phyloP scores from a whole-genome alignment of 2,113 vertebrate species.

The Holacanthus passer region DNA sequence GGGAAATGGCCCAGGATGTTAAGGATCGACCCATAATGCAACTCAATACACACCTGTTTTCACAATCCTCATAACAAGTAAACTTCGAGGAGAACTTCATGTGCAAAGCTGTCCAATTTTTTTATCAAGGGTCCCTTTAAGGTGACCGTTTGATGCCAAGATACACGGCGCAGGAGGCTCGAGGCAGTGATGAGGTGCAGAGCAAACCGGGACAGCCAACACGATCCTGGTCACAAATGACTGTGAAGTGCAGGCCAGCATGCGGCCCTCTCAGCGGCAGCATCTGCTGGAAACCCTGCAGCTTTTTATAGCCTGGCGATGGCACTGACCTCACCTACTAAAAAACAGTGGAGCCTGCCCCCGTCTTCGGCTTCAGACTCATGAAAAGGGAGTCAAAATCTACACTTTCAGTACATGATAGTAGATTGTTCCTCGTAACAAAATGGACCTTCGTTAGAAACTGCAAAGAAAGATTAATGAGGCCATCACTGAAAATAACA shows the following conservation, averaged over 20 bases:
- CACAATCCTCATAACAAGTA: too few relatives aligned
- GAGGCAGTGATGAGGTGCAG: not conserved
- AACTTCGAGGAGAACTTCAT: not conserved
- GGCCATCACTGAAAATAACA: not conserved
- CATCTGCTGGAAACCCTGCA: conserved; percentile 8
- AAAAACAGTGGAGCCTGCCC: not conserved
- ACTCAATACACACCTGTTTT: not conserved
- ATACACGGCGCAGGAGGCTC: not conserved
- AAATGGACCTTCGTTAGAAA: too few relatives aligned
- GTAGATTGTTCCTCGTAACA: not conserved
- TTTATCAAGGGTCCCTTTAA: conserved; percentile 3
- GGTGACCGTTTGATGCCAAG: not conserved
- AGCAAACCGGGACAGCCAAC: not conserved
- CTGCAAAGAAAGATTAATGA: not conserved
- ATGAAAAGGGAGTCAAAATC: not conserved
- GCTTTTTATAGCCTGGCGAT: conserved; percentile 10
- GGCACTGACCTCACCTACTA: conserved; percentile 7
- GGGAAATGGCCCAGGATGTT: too few relatives aligned
- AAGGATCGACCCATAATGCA: not conserved
- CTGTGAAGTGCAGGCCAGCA: conserved; percentile 10
- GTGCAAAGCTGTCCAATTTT: not conserved
- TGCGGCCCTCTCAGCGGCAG: conserved; percentile 10
- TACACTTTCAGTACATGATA: not conserved
- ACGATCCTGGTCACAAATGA: conserved; percentile 18
- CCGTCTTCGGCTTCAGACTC: not conserved